Percentiles rank a stretch among this genome's conserved stretches.
Evolutionary conservation across 2,797 vertebrate genomes (phyloP).

Genomic region (Pagetopsis macropterus): DNA sequence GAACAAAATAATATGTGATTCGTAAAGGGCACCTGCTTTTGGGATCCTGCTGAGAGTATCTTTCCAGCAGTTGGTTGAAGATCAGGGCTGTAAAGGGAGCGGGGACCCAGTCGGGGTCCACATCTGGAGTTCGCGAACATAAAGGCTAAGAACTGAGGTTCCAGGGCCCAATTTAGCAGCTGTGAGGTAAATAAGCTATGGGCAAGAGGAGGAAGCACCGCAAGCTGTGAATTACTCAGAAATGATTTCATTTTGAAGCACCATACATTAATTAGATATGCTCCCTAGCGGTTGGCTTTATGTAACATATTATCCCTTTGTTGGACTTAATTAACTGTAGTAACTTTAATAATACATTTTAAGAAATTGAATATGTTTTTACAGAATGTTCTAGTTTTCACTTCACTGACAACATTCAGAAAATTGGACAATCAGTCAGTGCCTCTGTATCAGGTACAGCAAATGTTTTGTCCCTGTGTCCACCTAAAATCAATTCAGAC

Average conservation of each 20-base stretch:
- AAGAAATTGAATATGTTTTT: background rate
- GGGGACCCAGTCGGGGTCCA: constrained; percentile 49
- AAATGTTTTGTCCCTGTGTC: no score
- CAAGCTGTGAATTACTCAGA: constrained; percentile 23
- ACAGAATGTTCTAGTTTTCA: background rate
- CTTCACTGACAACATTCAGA: no score
- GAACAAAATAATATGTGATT: constrained; percentile 63
- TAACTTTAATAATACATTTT: background rate
- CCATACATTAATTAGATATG: background rate
- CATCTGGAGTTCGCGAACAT: constrained; percentile 63
- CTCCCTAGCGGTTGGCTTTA: background rate
- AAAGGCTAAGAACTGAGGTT: constrained; percentile 37
- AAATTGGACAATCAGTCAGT: no score
- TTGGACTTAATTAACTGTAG: background rate
- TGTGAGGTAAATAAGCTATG: constrained; percentile 10
- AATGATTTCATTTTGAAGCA: constrained; percentile 27
- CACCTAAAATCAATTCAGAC: no score
- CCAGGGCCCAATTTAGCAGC: constrained; percentile 51
- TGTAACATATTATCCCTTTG: background rate
- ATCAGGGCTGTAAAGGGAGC: constrained; percentile 57
- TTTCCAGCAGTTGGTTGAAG: constrained; percentile 61
- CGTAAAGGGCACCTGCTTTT: constrained; percentile 69
- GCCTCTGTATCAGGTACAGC: no score
- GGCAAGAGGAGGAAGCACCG: constrained; percentile 22
- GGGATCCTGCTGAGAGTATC: constrained; percentile 59